A percentile compares a stretch with the other conserved stretches of the same genome.
These are phyloP conservation scores for Tauraco hartlaubi DNA, from an alignment of 2,797 vertebrate species.

Conservation along the genomic window DNA sequence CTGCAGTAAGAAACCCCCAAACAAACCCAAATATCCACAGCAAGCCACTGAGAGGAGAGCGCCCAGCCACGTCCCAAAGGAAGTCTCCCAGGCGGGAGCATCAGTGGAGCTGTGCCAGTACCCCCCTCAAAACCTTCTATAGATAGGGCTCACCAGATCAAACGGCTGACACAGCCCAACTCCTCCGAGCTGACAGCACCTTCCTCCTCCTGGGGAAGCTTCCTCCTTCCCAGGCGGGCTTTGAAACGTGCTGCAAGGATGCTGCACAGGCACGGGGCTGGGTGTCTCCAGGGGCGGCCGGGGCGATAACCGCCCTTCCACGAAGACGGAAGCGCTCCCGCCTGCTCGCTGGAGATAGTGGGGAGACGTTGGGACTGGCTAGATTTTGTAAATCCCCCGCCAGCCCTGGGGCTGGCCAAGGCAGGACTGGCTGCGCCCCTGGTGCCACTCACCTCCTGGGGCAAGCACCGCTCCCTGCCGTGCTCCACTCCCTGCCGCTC, in stretches of 20 bases:
- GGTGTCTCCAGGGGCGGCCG: background rate
- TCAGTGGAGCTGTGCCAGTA: background rate
- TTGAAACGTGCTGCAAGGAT: background rate
- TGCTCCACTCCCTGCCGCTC: background rate
- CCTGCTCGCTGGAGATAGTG: background rate
- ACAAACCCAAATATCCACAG: background rate
- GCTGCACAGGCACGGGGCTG: background rate
- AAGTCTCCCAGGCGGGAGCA: background rate
- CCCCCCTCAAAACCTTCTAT: too few relatives aligned
- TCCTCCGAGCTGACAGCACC: background rate
- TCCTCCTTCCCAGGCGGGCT: background rate
- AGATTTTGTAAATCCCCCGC: slow-evolving; percentile 31
- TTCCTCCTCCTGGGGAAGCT: background rate
- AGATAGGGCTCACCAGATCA: background rate
- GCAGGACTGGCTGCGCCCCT: background rate
- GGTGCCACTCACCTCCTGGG: fast-evolving
- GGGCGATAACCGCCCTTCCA: background rate
- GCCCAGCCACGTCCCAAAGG: fast-evolving
- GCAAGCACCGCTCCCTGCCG: background rate
- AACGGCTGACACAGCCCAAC: background rate
- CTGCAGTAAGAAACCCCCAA: background rate
- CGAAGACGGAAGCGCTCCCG: background rate
- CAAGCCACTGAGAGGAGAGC: background rate
- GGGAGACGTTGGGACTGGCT: background rate
- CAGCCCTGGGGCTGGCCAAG: fast-evolving